Conservation (phyloP, 2,888 invertebrate genomes). For the Ectemnius continuus region DNA sequence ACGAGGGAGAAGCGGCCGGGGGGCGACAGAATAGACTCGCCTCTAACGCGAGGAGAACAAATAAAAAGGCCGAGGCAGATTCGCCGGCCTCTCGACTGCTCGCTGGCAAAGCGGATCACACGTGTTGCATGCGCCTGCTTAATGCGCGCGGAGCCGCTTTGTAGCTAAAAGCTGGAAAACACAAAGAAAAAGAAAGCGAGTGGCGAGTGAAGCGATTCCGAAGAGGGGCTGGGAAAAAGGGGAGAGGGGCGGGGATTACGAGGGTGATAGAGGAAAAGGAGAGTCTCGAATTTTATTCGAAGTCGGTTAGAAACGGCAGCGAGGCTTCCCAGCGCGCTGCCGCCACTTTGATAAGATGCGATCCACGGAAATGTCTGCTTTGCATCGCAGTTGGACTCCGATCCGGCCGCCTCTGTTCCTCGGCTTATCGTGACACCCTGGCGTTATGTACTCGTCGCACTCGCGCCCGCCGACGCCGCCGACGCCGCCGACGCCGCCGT, state of each 20-base stretch:
- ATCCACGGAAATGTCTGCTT: conserved; percentile 18
- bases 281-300: conserved; percentile 16
- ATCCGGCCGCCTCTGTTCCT: neutral
- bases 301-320: conserved; percentile 12
- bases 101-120: conserved; percentile 13
- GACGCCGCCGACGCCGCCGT: no score
- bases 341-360: conserved; percentile 10
- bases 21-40: neutral
- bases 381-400: conserved; percentile 4
- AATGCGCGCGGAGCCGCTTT: neutral
- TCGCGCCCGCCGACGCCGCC: neutral
- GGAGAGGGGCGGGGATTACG: neutral
- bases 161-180: neutral
- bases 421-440: neutral
- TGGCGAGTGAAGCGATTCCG: neutral
- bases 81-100: neutral
- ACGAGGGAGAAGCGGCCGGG: no score
- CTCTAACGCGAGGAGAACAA: conserved; percentile 1
- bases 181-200: neutral
- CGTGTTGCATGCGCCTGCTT: conserved; percentile 20
- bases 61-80: conserved; percentile 4
- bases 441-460: neutral
- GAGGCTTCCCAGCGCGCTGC: neutral
- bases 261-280: no score
- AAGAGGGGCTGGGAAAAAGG: no score